These are phyloP conservation scores for Luehdorfia chinensis DNA, from an alignment of 1,140 invertebrate species.

Conservation along the genomic window DNA sequence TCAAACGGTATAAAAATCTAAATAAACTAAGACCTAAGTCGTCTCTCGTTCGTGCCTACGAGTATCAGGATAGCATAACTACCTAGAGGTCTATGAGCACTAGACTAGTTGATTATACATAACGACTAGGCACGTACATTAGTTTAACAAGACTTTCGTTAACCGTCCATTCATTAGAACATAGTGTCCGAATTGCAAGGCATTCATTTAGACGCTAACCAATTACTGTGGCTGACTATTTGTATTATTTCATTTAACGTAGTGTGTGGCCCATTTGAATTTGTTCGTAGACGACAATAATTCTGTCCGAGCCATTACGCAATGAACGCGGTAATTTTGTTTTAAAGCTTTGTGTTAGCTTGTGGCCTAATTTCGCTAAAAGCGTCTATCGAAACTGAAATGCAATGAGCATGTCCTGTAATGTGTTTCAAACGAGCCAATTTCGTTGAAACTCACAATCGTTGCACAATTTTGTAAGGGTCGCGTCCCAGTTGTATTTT, in stretches of 20 bases:
- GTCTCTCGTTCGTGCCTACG: constrained; percentile 8
- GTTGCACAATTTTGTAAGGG: constrained; percentile 11
- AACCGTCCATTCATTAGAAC: constrained; percentile 23
- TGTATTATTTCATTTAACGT: constrained; percentile 27
- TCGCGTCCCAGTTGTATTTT: constrained; percentile 10
- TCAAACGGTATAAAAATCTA: too few species aligned
- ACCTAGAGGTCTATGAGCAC: constrained; percentile 29
- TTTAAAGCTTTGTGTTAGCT: constrained; percentile 30
- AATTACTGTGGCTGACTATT: constrained; percentile 27
- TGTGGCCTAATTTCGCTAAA: constrained; percentile 37
- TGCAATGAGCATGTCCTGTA: constrained; percentile 1
- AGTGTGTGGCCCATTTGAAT: constrained; percentile 28
- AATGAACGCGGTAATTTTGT: constrained; percentile 25
- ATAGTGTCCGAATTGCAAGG: constrained; percentile 36
- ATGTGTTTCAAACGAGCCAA: constrained; percentile 6
- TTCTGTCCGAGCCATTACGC: constrained; percentile 28
- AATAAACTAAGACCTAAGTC: constrained; percentile 40
- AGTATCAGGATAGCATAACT: constrained; percentile 29
- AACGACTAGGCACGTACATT: constrained; percentile 11
- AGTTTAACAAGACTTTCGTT: constrained; percentile 28
- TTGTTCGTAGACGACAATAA: constrained; percentile 19
- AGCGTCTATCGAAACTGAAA: constrained; percentile 18
- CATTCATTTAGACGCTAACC: constrained; percentile 28
- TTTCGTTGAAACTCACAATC: constrained; percentile 9
- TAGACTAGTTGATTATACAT: constrained; percentile 22